Base-by-base conservation (phyloP, 2,888 invertebrate species). In the Mythimna ferrago region DNA sequence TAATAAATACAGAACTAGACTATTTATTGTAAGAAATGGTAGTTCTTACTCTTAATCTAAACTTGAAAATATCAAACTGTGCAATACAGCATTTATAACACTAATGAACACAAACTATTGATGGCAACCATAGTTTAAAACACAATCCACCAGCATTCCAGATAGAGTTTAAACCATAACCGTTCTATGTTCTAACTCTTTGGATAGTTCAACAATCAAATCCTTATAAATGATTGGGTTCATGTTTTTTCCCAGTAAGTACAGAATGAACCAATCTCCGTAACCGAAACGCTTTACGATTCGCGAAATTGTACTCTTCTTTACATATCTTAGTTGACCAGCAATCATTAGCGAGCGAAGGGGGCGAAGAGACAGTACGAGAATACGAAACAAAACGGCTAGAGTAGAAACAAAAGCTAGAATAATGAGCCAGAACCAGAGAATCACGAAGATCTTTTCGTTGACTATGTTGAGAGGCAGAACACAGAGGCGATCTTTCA, bases 211-310 rank as follows among this genome's bases (percentile, higher is more conserved):
- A 63, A 96, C 86, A 71, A 98, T 92, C 62, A 98, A 91, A 84
- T 98, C 97, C 80, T 97, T 96, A 90, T 97, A 98, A 66, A 97
- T 93, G 26, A 97, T 93, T 0, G 97, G 97, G 90, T 98, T 98
- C 85, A 98, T 97, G 91, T 98, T 98, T 88, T 97, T 97, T 73
- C 98, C 97, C 63, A 98, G 95, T 89, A 98, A 97, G 90, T 98
- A 97, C 14, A 98, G 92, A 53, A 98, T 90, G 91, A 98, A 98
- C 97, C 98, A 98, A 91, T 98, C 98, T 0, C 98, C 98, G 76
- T 97, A 97, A 69, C 96, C 96, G 58, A 97, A 94, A 69, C 92
- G 92, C 74, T 93, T 94, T 0, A 97, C 95, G 75, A 97, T 95
- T 66, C 93, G 93, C 0, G 95, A 94, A 9, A 97, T 96, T 56